Conservation (phyloP, 2,888 invertebrate species). For the Argyresthia goedartella region DNA sequence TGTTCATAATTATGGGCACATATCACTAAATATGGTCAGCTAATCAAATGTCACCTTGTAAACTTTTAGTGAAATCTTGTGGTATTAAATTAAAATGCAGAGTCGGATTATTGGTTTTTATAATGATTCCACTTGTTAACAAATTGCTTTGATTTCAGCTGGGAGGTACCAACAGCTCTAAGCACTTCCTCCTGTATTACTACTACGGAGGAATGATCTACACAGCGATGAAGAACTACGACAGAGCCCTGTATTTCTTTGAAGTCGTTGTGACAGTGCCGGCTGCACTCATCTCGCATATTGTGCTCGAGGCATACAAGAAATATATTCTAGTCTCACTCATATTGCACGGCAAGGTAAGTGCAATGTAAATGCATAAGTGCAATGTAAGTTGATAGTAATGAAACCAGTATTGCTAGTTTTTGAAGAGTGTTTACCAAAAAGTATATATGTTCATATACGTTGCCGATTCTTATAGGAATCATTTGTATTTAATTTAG, state of each 20-base stretch:
- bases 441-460: too few species aligned
- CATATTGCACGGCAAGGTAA: slow-evolving; percentile 91
- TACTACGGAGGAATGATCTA: slow-evolving; percentile 99
- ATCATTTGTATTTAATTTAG: too few species aligned
- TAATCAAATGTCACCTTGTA: too few species aligned
- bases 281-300: slow-evolving; percentile 93
- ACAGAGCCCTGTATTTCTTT: slow-evolving; percentile 93
- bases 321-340: slow-evolving; percentile 94
- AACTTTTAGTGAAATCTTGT: too few species aligned
- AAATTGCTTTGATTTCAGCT: slow-evolving; percentile 35
- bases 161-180: slow-evolving; percentile 86
- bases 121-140: too few species aligned
- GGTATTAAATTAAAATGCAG: too few species aligned
- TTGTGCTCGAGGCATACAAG: slow-evolving; percentile 98
- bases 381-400: not conserved
- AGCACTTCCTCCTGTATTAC: slow-evolving; percentile 93
- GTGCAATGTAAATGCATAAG: not conserved
- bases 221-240: slow-evolving; percentile 92
- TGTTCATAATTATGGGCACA: too few species aligned
- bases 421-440: not conserved
- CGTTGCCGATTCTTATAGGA: too few species aligned
- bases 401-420: too few species aligned
- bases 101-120: too few species aligned
- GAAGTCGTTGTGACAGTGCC: slow-evolving; percentile 98
- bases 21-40: too few species aligned